phyloP scores from a whole-genome alignment of 37 sponge, comb jelly and placozoan genomes.

The Halichondria panicea region DNA sequence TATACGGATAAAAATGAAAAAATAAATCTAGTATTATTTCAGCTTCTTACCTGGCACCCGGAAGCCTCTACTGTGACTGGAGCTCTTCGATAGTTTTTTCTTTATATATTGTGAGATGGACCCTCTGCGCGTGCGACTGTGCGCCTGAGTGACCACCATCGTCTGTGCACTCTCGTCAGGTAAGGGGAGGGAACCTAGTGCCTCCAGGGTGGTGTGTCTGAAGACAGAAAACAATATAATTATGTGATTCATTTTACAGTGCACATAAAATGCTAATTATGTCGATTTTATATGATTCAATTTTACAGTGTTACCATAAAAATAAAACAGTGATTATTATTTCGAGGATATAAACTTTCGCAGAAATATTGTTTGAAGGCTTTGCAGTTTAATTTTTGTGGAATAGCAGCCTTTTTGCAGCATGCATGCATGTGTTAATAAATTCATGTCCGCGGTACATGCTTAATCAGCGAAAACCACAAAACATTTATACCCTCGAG shows the following conservation, averaged over 20 bases:
- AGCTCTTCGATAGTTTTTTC: constrained; percentile 42
- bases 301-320: no score
- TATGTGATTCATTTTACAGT: neutral
- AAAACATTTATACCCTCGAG: no score
- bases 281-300: no score
- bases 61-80: no score
- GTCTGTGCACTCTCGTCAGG: constrained; percentile 55
- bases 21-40: neutral
- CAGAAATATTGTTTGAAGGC: no score
- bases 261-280: neutral
- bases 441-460: no score
- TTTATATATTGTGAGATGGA: constrained; percentile 30
- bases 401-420: no score
- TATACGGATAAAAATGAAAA: neutral
- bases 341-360: no score
- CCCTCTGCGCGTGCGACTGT: neutral
- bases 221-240: neutral
- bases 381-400: no score
- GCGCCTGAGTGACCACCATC: constrained; percentile 24
- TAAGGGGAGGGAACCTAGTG: constrained; percentile 37
- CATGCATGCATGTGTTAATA: no score
- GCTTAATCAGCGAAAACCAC: no score
- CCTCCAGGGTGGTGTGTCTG: constrained; percentile 19
- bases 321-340: no score
- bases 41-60: neutral